Conservation (phyloP, 2,113 vertebrate species). For the Mugil cephalus region DNA sequence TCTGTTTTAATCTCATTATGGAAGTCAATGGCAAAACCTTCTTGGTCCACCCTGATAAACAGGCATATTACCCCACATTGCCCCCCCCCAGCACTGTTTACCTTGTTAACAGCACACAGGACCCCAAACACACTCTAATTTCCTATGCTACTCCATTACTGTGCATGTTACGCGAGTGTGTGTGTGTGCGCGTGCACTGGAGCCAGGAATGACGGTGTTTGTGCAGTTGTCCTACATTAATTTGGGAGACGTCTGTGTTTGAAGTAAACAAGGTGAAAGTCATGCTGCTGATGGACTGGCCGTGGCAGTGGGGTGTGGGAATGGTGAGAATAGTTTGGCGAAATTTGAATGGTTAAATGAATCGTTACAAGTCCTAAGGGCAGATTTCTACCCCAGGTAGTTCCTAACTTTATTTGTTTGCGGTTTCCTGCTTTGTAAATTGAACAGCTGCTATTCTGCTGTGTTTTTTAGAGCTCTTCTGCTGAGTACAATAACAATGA, state of each 20-base stretch:
- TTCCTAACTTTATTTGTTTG: no score
- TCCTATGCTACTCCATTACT: conserved; percentile 66
- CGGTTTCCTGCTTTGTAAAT: no score
- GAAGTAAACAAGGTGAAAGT: no score
- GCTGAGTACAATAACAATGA: no score
- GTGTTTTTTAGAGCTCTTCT: no score
- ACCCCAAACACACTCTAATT: conserved; percentile 77
- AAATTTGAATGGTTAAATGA: no score
- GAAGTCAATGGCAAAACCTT: conserved; percentile 77
- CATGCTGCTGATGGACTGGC: no score
- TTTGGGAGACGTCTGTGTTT: conserved; percentile 70
- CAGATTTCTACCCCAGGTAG: no score
- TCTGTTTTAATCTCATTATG: conserved; percentile 79
- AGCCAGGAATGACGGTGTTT: conserved; percentile 84
- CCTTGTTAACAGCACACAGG: conserved; percentile 62
- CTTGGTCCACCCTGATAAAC: conserved; percentile 72
- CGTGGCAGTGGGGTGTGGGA: no score
- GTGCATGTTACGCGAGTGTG: conserved; percentile 27
- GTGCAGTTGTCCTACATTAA: conserved; percentile 91
- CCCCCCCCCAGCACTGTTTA: conserved; percentile 75
- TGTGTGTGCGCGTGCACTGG: conserved; percentile 18
- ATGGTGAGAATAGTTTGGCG: no score
- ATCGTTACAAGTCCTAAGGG: no score
- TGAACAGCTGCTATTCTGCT: no score
- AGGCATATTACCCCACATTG: conserved; percentile 70